Conservation (phyloP, 2,797 vertebrate genomes). For the Coranthus polyacanthus region DNA sequence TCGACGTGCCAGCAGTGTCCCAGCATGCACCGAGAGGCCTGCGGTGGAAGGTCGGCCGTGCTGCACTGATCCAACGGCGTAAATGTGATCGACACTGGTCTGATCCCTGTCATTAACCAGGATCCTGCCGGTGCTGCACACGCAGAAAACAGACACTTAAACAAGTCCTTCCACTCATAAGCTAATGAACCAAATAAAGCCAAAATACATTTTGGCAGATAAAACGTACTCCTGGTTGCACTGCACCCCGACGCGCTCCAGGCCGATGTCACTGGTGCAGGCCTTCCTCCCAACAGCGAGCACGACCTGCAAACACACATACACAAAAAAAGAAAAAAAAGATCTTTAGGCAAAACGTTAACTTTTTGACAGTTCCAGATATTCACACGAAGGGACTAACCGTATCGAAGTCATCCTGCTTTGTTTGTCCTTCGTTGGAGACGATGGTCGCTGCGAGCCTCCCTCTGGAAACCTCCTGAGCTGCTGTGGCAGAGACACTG, state of each 20-base stretch:
- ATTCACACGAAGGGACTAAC: slow-evolving; percentile 70
- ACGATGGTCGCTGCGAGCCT: slow-evolving; percentile 79
- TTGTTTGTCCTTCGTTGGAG: slow-evolving; percentile 64
- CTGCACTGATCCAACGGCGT: slow-evolving; percentile 87
- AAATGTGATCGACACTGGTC: slow-evolving; percentile 86
- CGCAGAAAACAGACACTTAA: background rate
- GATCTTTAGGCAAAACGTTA: background rate
- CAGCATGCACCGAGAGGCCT: slow-evolving; percentile 88
- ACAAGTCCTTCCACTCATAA: background rate
- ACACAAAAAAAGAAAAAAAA: background rate
- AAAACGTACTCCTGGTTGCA: slow-evolving; percentile 86
- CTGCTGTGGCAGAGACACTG: background rate
- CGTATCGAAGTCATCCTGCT: slow-evolving; percentile 86
- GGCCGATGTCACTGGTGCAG: slow-evolving; percentile 84
- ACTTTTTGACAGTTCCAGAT: too few species aligned
- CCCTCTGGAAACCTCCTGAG: slow-evolving; percentile 70
- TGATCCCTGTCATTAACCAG: slow-evolving; percentile 87
- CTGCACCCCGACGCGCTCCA: slow-evolving; percentile 86
- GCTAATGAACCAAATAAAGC: background rate
- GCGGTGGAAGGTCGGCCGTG: slow-evolving; percentile 85
- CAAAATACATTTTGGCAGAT: background rate
- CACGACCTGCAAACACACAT: slow-evolving; percentile 81
- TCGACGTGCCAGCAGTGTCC: slow-evolving; percentile 82
- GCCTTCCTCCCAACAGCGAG: slow-evolving; percentile 87
- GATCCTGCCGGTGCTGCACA: slow-evolving; percentile 85